phyloP scores from a whole-genome alignment of 37 sponge, comb jelly and placozoan species.

The Oscarella lobularis region DNA sequence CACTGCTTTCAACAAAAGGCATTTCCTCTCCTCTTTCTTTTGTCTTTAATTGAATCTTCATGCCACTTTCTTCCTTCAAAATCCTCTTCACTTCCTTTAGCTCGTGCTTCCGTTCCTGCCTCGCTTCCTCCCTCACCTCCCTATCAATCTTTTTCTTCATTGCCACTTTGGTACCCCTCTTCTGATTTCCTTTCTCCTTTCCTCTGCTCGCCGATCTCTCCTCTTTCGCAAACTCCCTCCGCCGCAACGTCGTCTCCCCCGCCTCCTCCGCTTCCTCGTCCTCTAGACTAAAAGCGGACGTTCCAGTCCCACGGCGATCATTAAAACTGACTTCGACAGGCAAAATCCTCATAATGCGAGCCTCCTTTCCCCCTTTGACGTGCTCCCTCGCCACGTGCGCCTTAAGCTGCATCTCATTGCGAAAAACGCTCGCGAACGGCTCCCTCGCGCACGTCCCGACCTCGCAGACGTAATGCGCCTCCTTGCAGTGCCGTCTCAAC shows the following conservation, averaged over 20 bases:
- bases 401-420: constrained; percentile 55
- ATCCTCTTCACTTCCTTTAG: no score
- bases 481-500: constrained; percentile 49
- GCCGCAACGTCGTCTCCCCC: no score
- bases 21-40: neutral
- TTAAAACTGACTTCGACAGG: no score
- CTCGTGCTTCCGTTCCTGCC: constrained; percentile 34
- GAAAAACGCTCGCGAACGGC: constrained; percentile 49
- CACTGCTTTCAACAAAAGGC: neutral
- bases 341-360: constrained; percentile 7
- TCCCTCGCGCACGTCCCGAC: constrained; percentile 52
- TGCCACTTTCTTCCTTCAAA: neutral
- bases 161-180: no score
- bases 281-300: no score
- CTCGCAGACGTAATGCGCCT: constrained; percentile 79
- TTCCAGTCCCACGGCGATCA: no score
- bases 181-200: neutral
- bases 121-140: constrained; percentile 47
- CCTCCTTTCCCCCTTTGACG: constrained; percentile 1
- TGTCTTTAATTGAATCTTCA: neutral
- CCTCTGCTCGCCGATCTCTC: no score
- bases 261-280: no score
- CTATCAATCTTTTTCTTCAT: no score
- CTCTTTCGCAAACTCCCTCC: no score
- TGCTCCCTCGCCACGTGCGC: constrained; percentile 56